Evolutionary conservation across 2,797 vertebrate species (phyloP).

Genomic region (Enoplosus armatus): DNA sequence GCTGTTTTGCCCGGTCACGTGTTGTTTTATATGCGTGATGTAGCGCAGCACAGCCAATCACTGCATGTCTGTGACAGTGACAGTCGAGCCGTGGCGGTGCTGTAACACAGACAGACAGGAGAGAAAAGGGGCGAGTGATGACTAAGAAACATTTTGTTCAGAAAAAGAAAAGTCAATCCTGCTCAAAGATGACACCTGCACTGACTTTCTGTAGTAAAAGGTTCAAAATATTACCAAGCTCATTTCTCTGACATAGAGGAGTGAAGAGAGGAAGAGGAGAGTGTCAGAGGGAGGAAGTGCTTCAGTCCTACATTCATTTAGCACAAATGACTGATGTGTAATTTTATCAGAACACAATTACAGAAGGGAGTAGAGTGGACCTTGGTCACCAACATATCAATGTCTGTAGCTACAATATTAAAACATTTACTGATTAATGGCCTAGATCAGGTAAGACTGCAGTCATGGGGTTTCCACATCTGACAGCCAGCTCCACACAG

Average conservation of each 20-base stretch:
- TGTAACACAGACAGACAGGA: constrained; percentile 13
- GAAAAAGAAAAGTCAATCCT: constrained; percentile 31
- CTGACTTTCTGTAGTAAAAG: constrained; percentile 43
- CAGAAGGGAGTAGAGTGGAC: background rate
- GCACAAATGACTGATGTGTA: background rate
- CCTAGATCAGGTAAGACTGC: background rate
- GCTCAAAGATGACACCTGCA: constrained; percentile 40
- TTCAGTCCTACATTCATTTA: background rate
- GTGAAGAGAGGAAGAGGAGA: background rate
- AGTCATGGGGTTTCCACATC: background rate
- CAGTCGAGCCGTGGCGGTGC: constrained; percentile 2
- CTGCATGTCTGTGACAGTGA: background rate
- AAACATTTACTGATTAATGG: background rate
- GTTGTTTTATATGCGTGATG: constrained; percentile 9
- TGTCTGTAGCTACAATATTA: constrained; percentile 1
- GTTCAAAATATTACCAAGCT: constrained; percentile 29
- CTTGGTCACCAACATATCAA: background rate
- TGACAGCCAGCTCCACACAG: background rate
- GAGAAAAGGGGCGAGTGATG: constrained; percentile 19
- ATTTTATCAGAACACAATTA: constrained; percentile 2
- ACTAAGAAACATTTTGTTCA: constrained; percentile 16
- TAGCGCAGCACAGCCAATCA: constrained; percentile 29
- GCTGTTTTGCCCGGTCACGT: background rate
- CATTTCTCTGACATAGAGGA: constrained; percentile 1
- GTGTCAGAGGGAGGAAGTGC: constrained; percentile 6